Evolutionary conservation across 2,113 vertebrate species (phyloP), one percentile per base, ranked within the genome.

Genomic region (Eleginops maclovinus): DNA sequence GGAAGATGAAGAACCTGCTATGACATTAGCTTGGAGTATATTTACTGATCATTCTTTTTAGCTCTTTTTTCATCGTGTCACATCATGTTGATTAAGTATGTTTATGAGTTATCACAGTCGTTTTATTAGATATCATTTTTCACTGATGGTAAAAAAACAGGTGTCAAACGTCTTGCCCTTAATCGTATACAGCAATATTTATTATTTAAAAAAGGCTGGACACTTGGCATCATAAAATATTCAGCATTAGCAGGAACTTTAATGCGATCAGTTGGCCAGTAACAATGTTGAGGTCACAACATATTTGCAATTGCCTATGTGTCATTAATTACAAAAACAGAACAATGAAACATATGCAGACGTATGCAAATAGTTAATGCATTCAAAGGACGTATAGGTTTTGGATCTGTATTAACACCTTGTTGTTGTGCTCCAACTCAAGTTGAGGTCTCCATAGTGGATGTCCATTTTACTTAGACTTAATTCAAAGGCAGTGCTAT

Each of bases 141-240:
- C n/a, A 49, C 54, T 59, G 22, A 60, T 66, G 22, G 11, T 73
- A 63, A 0, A 60, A 61, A 28, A 79, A 28, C 66, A 1, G 65
- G 49, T 70, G 50, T 60, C 16, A 24, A 65, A 49, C 36, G 0
- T n/a, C 26, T 71, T 44, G 44, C n/a, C 31, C 4, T 4, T 9
- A 51, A 67, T 64, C 31, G 19, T 50, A 9, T 13, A 65, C 31
- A 70, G 72, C 69, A 59, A 63, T 63, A 36, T n/a, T 31, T 74
- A 66, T 62, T 64, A 46, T 77, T 67, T 55, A n/a, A 74, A 40
- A 68, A n/a, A 69, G 41, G 53, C 54, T 66, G 36, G 67, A 59
- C 6, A 44, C 36, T 61, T 59, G 17, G 2, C 0, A 19, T 50
- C 13, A 62, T 61, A 64, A 73, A 58, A 51, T 60, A 71, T 58